Percentiles rank a stretch among this genome's conserved stretches.
phyloP scores from a whole-genome alignment of 1,140 invertebrate genomes.

The Diorhabda carinulata region DNA sequence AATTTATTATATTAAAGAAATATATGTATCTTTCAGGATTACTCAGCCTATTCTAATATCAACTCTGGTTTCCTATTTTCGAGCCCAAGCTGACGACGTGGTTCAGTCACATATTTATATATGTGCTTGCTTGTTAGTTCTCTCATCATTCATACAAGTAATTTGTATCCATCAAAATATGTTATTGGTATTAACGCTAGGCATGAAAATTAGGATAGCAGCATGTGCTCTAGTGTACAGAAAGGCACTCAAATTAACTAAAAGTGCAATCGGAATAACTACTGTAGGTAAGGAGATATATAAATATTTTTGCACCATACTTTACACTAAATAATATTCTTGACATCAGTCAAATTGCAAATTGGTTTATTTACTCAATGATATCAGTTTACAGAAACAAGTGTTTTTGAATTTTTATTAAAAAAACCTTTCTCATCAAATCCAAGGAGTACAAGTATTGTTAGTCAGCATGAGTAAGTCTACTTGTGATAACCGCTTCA shows the following conservation, averaged over 20 bases:
- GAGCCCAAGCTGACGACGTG: constrained; percentile 6
- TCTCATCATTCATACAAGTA: constrained; percentile 65
- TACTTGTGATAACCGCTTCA: no score
- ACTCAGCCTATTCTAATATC: constrained; percentile 21
- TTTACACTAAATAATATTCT: no score
- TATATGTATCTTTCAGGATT: constrained; percentile 25
- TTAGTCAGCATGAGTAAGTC: no score
- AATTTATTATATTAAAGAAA: no score
- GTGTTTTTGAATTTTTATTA: no score
- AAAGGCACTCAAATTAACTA: constrained; percentile 65
- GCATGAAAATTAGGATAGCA: constrained; percentile 55
- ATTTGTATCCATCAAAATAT: constrained; percentile 68
- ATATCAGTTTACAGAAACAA: no score
- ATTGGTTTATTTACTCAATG: no score
- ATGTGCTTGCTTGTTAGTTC: constrained; percentile 63
- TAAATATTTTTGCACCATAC: no score
- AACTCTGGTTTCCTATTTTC: constrained; percentile 23
- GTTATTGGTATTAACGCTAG: constrained; percentile 57
- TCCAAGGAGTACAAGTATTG: no score
- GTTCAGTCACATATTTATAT: constrained; percentile 56
- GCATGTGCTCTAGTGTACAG: constrained; percentile 51
- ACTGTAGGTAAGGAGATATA: constrained; percentile 55
- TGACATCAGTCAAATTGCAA: no score
- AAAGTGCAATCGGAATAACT: constrained; percentile 61
- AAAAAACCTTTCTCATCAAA: no score